Conservation (phyloP, 2,888 invertebrate species). For the Aleiodes leptofemur region DNA sequence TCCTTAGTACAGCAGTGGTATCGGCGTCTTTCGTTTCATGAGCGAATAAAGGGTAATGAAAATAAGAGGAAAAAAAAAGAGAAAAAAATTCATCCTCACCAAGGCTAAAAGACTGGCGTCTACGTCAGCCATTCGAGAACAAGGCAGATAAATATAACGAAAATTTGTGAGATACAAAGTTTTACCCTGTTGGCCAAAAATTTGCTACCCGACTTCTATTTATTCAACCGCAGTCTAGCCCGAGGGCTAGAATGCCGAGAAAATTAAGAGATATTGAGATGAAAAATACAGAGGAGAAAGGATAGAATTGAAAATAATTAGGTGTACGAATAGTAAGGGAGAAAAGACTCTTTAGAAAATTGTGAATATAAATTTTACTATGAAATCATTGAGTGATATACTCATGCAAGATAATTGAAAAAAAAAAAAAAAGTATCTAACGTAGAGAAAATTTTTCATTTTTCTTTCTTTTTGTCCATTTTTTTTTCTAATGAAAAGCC, state of each 20-base stretch:
- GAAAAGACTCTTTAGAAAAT: background rate
- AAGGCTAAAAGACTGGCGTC: background rate
- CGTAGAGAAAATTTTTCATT: background rate
- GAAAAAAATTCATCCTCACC: too few relatives aligned
- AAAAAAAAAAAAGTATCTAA: background rate
- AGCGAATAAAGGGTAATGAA: too few relatives aligned
- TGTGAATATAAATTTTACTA: background rate
- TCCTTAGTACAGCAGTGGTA: too few relatives aligned
- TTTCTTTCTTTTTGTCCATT: too few relatives aligned
- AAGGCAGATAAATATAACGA: background rate
- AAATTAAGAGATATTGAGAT: conserved; percentile 24
- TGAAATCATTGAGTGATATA: conserved; percentile 16
- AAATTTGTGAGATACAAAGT: conserved; percentile 26
- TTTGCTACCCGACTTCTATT: conserved; percentile 28
- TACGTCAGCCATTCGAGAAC: background rate
- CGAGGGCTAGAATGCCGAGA: background rate
- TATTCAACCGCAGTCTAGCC: conserved; percentile 27
- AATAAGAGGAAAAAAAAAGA: too few relatives aligned
- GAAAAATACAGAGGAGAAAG: conserved; percentile 3
- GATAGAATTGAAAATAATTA: conserved; percentile 15
- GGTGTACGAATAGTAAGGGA: background rate
- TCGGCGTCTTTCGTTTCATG: too few relatives aligned
- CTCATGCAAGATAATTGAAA: background rate
- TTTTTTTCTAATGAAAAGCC: conserved; percentile 5
- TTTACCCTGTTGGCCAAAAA: conserved; percentile 19